Evolutionary conservation across 2,113 vertebrate species (phyloP), one percentile per base, ranked within the genome.

Genomic region (Varanus salvator): DNA sequence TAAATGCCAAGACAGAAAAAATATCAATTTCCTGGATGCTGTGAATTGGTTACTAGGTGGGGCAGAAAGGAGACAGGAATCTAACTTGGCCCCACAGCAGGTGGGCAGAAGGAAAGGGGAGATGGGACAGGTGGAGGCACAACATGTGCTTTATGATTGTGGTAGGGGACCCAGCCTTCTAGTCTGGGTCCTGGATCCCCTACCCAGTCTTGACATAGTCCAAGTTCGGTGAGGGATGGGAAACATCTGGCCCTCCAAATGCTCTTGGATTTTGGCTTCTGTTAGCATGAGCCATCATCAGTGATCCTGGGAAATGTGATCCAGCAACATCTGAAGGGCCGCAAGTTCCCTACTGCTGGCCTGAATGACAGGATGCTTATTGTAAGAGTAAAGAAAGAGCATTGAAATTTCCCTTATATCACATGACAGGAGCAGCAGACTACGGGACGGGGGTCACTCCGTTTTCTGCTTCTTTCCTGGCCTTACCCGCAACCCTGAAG

Each of bases 401-500:
- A 34, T 54, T 27, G 9, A 38, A 14, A 3, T 25, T 60, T 14
- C 64, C 14, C 23, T 34, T 38, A 74, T 75, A 54, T 25, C 8
- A 60, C 6, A 38, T 44, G 23, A 76, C 38, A 64, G 34, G 29
- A 64, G 14, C 6, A 6, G n/a, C 48, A 52, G 68, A 6, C 7
- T 17, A 17, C n/a, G 12, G 8, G 44, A 27, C 25, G 19, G 17
- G 12, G 23, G 34, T 44, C 11, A 25, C 38, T 66, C 8, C 27
- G 31, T 8, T 31, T 27, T 48, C 0, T 6, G 12, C 15, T 81
- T 72, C 54, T 7, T 31, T 87, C 66, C 92, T 91, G 90, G 84
- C 74, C 86, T 4, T 72, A 3, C 89, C 82, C 84, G 64, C 23
- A 27, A 29, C 48, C 91, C 57, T 93, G 92, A 94, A 88, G 90